These are phyloP conservation scores for Lepus europaeus DNA, from an alignment of 2,113 vertebrate species.

Conservation along the genomic window DNA sequence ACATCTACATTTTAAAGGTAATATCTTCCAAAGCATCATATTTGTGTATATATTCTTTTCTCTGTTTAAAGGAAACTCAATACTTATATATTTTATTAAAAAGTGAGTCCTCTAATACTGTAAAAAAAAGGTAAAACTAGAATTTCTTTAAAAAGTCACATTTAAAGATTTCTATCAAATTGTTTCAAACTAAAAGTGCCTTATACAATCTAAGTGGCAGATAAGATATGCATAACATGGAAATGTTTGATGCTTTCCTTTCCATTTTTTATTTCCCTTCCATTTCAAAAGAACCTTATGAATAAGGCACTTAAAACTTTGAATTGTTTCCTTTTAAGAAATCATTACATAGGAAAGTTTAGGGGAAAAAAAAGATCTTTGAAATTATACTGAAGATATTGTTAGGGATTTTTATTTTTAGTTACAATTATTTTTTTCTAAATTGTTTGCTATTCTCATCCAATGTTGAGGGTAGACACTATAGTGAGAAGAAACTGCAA, in stretches of 20 bases:
- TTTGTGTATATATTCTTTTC: background rate
- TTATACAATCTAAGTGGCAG: conserved; percentile 29
- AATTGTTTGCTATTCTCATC: conserved; percentile 22
- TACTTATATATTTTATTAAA: background rate
- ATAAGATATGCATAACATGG: background rate
- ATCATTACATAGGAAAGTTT: background rate
- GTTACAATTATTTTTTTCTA: background rate
- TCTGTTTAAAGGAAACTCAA: background rate
- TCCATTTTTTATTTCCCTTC: background rate
- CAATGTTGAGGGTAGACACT: background rate
- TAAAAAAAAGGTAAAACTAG: conserved; percentile 29
- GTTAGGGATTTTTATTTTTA: conserved; percentile 50
- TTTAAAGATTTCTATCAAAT: conserved; percentile 39
- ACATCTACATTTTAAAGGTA: background rate
- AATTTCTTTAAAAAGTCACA: background rate
- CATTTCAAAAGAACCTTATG: conserved; percentile 1
- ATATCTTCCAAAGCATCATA: background rate
- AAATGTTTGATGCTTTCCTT: background rate
- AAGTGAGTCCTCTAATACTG: background rate
- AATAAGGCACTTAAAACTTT: background rate
- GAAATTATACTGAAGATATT: background rate
- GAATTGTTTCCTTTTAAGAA: conserved; percentile 34
- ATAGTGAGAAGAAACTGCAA: background rate
- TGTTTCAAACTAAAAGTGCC: conserved; percentile 24
- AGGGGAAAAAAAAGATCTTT: background rate